Base-by-base conservation (phyloP, 2,888 invertebrate genomes). In the Rhorus exstirpatorius region DNA sequence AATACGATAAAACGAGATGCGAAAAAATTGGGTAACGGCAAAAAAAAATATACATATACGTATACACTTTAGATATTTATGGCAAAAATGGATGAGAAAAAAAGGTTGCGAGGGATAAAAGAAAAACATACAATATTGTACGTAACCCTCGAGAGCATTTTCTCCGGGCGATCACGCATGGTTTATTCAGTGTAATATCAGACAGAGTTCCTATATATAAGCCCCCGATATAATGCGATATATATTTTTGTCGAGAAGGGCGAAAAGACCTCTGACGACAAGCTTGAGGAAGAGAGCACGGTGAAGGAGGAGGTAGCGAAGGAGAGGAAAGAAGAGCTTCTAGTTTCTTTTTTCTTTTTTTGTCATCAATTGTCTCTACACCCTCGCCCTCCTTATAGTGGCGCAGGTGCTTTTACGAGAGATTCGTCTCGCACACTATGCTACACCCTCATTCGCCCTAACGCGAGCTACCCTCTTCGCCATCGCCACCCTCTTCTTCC, bases 331-430 rank as follows among this genome's bases (percentile, higher is more conserved):
- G 84, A 81, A 81, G 61, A 81, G 79, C 81, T 81, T 55, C 75
- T 82, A 83, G 74, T 38, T 63, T 60, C 75, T 82, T 84, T 84
- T 84, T 85, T 38, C 38, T 83, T 85, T 84, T 80, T n/a, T n/a
- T 82, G 82, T 86, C 87, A 87, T 87, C 87, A 84, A 84, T 87
- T 86, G 86, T 86, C 85, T 85, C 84, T 72, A 71, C 78, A 83
- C 84, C 83, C 80, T 83, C 85, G 84, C 84, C 84, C 80, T 84
- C 83, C 53, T 77, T 67, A n/a, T n/a, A 44, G 67, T 68, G 86
- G 77, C 87, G 85, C 88, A 87, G 87, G 87, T 88, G 88, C 82
- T 88, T 82, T 63, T 76, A 58, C 70, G 63, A 44, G 70, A 86
- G 86, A 87, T 87, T 81, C 81, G 67, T 79, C 63, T 75, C 71